Evolutionary conservation across 2,113 vertebrate genomes (phyloP).

Genomic region (Suricata suricatta): DNA sequence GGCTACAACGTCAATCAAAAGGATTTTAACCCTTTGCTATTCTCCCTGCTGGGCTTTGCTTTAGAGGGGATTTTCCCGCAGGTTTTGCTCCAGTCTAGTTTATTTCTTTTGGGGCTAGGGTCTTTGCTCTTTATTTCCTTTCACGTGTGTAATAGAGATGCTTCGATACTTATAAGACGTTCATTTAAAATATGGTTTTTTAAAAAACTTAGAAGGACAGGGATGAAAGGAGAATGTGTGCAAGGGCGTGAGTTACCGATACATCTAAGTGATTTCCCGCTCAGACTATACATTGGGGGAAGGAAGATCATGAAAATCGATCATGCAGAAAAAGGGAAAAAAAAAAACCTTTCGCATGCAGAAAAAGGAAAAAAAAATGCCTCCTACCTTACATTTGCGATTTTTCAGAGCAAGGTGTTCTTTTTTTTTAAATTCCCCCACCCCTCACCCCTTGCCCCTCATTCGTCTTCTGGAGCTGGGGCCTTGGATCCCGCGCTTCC

Average conservation of each 20-base stretch:
- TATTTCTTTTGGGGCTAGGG: background rate
- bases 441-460: background rate
- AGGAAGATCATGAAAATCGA: background rate
- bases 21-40: constrained; percentile 78
- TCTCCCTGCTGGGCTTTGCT: constrained; percentile 40
- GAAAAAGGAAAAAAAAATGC: background rate
- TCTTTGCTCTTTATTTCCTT: constrained; percentile 19
- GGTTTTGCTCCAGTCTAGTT: constrained; percentile 7
- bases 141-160: background rate
- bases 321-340: background rate
- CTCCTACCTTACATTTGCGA: background rate
- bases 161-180: constrained; percentile 42
- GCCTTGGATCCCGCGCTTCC: background rate
- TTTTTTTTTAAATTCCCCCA: background rate
- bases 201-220: background rate
- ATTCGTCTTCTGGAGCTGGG: background rate
- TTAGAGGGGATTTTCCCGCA: background rate
- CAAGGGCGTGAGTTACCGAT: background rate
- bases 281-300: background rate
- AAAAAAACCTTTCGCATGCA: background rate
- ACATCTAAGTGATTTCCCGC: constrained; percentile 7
- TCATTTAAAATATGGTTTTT: constrained; percentile 47
- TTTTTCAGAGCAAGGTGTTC: background rate
- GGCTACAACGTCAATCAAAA: constrained; percentile 89
- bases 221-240: background rate